Conservation (phyloP, 2,888 invertebrate species). For the Drosophila histrio region DNA sequence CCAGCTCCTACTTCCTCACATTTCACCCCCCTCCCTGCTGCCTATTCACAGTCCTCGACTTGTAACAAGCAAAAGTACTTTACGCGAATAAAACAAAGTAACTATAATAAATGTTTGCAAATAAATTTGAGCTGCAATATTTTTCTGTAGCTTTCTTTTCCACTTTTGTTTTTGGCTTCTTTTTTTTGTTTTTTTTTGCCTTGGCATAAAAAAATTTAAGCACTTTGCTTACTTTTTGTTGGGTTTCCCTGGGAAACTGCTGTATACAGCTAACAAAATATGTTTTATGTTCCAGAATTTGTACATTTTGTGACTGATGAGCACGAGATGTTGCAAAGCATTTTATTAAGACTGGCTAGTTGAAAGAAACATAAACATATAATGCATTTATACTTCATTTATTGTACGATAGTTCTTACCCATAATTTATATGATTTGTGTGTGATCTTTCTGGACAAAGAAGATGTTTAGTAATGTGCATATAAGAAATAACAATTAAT, state of each 20-base stretch:
- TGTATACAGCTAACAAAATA: constrained; percentile 60
- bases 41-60: not conserved
- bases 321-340: constrained; percentile 28
- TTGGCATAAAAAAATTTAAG: constrained; percentile 67
- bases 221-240: constrained; percentile 56
- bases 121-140: constrained; percentile 74
- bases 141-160: constrained; percentile 13
- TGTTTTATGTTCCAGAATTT: constrained; percentile 74
- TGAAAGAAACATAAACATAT: not conserved
- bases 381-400: not conserved
- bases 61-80: constrained; percentile 68
- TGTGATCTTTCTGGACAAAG: not conserved
- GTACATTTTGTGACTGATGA: constrained; percentile 74
- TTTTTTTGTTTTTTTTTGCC: constrained; percentile 43
- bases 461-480: no score
- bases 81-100: constrained; percentile 74
- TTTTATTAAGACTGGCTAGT: constrained; percentile 20
- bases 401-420: not conserved
- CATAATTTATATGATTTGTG: constrained; percentile 1
- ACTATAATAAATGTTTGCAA: constrained; percentile 80
- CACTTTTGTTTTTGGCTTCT: constrained; percentile 28
- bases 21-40: not conserved
- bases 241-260: constrained; percentile 6
- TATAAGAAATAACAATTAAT: no score
- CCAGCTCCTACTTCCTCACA: not conserved